These are phyloP conservation scores for Agapostemon virescens DNA, from an alignment of 2,888 invertebrate species.

Conservation along the genomic window DNA sequence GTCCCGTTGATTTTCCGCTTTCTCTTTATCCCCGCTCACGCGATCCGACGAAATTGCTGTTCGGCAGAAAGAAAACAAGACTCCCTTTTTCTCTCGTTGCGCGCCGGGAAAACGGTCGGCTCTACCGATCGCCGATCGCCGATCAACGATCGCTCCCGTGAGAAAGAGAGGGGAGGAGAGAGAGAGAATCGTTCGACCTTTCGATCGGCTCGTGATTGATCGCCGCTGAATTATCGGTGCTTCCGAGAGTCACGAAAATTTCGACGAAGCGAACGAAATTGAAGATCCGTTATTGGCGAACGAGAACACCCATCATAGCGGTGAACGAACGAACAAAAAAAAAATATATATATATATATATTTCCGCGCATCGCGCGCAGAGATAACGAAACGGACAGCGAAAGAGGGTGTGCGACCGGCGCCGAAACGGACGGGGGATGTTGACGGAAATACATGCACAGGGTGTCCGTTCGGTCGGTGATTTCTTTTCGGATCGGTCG, in stretches of 20 bases:
- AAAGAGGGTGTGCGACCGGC: neutral
- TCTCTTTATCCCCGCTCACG: neutral
- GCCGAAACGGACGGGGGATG: neutral
- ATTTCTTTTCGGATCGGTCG: neutral
- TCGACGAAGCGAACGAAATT: conserved; percentile 60
- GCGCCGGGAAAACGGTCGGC: neutral
- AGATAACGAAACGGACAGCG: conserved; percentile 38
- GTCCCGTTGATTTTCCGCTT: conserved; percentile 19
- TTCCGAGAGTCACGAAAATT: conserved; percentile 64
- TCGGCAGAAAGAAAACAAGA: conserved; percentile 10
- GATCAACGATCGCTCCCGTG: neutral
- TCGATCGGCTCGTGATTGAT: conserved; percentile 55
- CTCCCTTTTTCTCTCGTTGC: too few species aligned
- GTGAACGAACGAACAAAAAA: conserved; percentile 52
- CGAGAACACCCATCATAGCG: conserved; percentile 59
- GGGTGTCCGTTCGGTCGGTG: neutral
- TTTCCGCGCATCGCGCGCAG: conserved; percentile 32
- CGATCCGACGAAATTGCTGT: conserved; percentile 4
- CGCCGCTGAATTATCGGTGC: conserved; percentile 57
- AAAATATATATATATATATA: conserved; percentile 14
- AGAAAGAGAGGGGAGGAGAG: too few species aligned
- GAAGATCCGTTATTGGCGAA: conserved; percentile 67
- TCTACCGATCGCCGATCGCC: neutral
- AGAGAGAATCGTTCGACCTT: neutral
- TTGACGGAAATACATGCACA: neutral